Conservation (phyloP, 2,888 invertebrate genomes). For the Falcaria lacertinaria region DNA sequence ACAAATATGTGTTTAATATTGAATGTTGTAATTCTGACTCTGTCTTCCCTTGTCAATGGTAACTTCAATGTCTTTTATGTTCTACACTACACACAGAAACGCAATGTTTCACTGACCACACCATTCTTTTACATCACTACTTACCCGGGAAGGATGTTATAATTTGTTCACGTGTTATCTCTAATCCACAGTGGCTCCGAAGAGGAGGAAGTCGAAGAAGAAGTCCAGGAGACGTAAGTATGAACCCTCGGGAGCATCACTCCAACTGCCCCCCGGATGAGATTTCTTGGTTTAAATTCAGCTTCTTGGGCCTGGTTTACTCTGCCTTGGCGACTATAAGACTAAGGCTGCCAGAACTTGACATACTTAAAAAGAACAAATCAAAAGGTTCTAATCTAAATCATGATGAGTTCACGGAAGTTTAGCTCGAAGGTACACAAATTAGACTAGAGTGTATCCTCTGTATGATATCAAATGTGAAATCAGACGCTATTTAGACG, state of each 20-base stretch:
- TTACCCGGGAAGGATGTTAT: constrained; percentile 10
- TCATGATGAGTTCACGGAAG: too few species aligned
- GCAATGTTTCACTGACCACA: too few species aligned
- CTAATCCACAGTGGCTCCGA: constrained; percentile 79
- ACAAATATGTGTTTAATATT: constrained; percentile 2
- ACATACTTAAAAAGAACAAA: too few species aligned
- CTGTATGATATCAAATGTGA: too few species aligned
- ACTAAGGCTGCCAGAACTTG: constrained; percentile 6
- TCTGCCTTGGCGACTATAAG: constrained; percentile 62
- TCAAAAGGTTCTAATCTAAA: too few species aligned
- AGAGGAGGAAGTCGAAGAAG: constrained; percentile 89
- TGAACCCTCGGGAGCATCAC: constrained; percentile 19
- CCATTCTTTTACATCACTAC: not conserved
- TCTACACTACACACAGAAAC: constrained; percentile 19
- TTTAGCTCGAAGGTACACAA: too few species aligned
- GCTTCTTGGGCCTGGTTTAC: constrained; percentile 66
- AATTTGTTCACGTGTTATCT: constrained; percentile 26
- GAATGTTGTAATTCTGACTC: not conserved
- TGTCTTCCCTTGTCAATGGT: constrained; percentile 3
- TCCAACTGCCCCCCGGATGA: constrained; percentile 44
- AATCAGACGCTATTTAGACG: too few species aligned
- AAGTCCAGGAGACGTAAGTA: constrained; percentile 88
- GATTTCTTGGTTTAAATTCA: constrained; percentile 64
- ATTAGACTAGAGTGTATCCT: too few species aligned
- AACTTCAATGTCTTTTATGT: constrained; percentile 10